Percentiles rank a stretch among this genome's conserved stretches.
phyloP scores from a whole-genome alignment of 1,140 invertebrate species.

The Bombus vancouverensis region DNA sequence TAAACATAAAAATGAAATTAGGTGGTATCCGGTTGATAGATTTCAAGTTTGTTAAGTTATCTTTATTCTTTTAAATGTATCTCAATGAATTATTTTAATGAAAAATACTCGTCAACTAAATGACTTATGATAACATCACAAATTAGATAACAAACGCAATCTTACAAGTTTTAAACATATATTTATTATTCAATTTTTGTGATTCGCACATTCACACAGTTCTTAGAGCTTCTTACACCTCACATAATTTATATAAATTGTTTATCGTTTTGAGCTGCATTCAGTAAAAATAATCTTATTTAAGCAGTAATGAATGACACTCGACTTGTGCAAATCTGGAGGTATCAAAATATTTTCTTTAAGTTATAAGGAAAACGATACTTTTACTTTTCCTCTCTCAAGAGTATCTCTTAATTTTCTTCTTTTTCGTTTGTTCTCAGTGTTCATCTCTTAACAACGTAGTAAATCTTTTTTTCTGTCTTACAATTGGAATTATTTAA shows the following conservation, averaged over 20 bases:
- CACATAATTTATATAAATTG: constrained; percentile 63
- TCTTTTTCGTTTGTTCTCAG: constrained; percentile 33
- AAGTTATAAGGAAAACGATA: constrained; percentile 69
- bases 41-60: neutral
- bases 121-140: neutral
- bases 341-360: constrained; percentile 81
- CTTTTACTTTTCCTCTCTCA: constrained; percentile 50
- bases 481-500: constrained; percentile 77
- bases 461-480: constrained; percentile 69
- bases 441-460: constrained; percentile 60
- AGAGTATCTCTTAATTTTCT: constrained; percentile 11
- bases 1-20: neutral
- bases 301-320: constrained; percentile 74
- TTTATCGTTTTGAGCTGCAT: constrained; percentile 74
- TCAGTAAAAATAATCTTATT: constrained; percentile 81
- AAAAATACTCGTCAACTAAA: neutral
- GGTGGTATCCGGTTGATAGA: neutral
- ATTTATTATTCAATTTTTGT: constrained; percentile 78
- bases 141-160: neutral
- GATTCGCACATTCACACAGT: constrained; percentile 77
- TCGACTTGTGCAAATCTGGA: constrained; percentile 78
- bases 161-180: constrained; percentile 79
- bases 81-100: neutral
- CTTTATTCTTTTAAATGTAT: neutral
- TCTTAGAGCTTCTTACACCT: constrained; percentile 63